Evolutionary conservation across 2,113 vertebrate species (phyloP).

Genomic region (Chamaea fasciata): DNA sequence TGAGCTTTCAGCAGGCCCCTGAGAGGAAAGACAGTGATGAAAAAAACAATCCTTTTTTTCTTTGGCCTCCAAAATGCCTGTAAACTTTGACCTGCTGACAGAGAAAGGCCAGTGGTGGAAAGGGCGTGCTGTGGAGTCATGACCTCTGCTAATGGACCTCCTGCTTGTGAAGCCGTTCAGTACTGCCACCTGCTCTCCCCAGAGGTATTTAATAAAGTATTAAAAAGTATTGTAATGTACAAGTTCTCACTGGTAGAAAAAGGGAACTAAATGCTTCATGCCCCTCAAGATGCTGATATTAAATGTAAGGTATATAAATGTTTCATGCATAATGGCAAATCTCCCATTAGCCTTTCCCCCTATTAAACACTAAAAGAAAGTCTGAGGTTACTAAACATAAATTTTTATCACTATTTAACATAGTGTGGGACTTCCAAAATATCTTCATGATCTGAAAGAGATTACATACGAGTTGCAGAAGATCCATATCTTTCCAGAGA

Average conservation of each 20-base stretch:
- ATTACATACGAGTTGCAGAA: background rate
- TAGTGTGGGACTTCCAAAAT: background rate
- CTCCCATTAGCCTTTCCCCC: background rate
- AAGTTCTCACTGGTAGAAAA: background rate
- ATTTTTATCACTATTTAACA: background rate
- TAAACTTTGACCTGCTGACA: background rate
- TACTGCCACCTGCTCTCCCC: background rate
- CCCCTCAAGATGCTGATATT: background rate
- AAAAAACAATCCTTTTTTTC: background rate
- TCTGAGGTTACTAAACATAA: background rate
- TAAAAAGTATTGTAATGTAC: background rate
- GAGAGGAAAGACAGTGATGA: background rate
- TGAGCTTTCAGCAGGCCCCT: background rate
- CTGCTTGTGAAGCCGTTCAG: background rate
- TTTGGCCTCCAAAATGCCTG: background rate
- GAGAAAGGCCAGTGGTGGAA: background rate
- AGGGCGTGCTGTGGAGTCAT: background rate
- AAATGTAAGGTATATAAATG: background rate
- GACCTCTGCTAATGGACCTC: background rate
- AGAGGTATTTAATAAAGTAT: background rate
- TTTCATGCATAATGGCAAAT: fast-evolving
- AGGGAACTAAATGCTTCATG: background rate
- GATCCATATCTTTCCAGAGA: background rate
- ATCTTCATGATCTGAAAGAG: background rate
- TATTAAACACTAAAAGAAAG: background rate